These are phyloP conservation scores for Eurytoma californica DNA, from an alignment of 2,888 invertebrate species.

Conservation along the genomic window DNA sequence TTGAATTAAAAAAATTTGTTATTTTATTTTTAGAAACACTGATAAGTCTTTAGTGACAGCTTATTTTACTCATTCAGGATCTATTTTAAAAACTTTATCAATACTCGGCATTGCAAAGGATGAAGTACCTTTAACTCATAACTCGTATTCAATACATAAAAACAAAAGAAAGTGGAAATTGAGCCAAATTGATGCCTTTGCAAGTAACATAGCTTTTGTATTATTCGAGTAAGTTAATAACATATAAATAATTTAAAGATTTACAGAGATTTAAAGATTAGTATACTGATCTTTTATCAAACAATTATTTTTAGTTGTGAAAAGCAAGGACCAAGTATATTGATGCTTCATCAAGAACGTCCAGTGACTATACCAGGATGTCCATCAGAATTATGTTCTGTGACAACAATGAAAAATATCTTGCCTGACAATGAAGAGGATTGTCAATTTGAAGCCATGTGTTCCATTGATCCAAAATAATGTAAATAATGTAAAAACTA, in stretches of 20 bases:
- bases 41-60: constrained; percentile 77
- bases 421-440: constrained; percentile 80
- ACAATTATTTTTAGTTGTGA: constrained; percentile 76
- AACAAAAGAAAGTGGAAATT: constrained; percentile 75
- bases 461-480: constrained; percentile 58
- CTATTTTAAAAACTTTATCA: constrained; percentile 85
- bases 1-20: not conserved
- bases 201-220: constrained; percentile 87
- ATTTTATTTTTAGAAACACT: constrained; percentile 59
- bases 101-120: constrained; percentile 86
- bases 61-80: constrained; percentile 90
- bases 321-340: constrained; percentile 73
- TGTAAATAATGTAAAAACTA: not conserved
- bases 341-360: constrained; percentile 86
- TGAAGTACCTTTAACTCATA: constrained; percentile 78
- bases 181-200: constrained; percentile 85
- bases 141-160: constrained; percentile 76
- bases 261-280: not conserved
- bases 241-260: not conserved
- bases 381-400: constrained; percentile 80
- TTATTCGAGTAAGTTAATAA: constrained; percentile 80
- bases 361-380: constrained; percentile 83
- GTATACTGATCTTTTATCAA: not conserved
- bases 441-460: constrained; percentile 84
- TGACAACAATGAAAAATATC: constrained; percentile 77